Percentiles rank a stretch among this genome's conserved stretches.
phyloP scores from a whole-genome alignment of 2,888 invertebrate genomes.

The Pandemis corylana region DNA sequence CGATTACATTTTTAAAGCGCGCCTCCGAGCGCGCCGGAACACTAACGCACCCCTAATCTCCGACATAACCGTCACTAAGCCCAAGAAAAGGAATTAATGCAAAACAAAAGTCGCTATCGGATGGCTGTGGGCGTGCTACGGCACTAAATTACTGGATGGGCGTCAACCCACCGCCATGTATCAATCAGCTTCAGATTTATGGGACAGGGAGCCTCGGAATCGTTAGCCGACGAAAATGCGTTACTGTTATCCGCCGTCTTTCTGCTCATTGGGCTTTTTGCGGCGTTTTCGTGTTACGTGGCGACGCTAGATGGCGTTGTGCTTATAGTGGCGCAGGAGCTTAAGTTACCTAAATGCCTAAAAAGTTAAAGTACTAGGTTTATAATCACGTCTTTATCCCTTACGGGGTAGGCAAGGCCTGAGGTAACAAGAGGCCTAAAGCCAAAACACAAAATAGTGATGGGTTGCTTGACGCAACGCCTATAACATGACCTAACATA shows the following conservation, averaged over 20 bases:
- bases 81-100: constrained; percentile 79
- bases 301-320: constrained; percentile 11
- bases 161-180: constrained; percentile 86
- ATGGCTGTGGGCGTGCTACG: constrained; percentile 85
- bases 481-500: too few species aligned
- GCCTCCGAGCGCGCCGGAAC: not conserved
- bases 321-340: not conserved
- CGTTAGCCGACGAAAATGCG: constrained; percentile 84
- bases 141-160: constrained; percentile 88
- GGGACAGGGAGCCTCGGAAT: constrained; percentile 83
- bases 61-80: constrained; percentile 24
- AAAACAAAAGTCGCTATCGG: constrained; percentile 84
- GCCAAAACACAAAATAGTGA: too few species aligned
- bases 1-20: not conserved
- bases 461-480: too few species aligned
- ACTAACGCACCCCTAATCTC: not conserved
- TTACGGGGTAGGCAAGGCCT: too few species aligned
- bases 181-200: constrained; percentile 83
- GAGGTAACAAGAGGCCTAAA: too few species aligned
- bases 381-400: too few species aligned
- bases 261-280: constrained; percentile 51
- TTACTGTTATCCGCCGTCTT: constrained; percentile 77
- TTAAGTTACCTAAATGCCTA: too few species aligned
- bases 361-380: too few species aligned
- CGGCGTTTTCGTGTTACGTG: not conserved